These are phyloP conservation scores for Orius insidiosus DNA, from an alignment of 1,140 invertebrate species.

Conservation along the genomic window DNA sequence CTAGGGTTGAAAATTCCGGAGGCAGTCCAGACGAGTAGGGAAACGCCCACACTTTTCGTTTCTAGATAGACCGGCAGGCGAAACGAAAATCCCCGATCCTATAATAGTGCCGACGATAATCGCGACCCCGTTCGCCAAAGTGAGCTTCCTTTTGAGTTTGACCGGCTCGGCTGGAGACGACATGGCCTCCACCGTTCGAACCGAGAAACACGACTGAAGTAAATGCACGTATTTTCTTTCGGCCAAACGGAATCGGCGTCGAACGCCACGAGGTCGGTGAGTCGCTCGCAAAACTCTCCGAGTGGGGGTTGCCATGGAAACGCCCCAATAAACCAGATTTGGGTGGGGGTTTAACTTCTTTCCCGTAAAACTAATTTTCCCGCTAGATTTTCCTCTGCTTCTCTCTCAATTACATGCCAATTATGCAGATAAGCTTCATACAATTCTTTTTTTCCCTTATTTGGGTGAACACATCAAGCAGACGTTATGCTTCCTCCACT, in stretches of 20 bases:
- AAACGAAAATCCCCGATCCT: conserved; percentile 23
- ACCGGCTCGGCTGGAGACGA: conserved; percentile 24
- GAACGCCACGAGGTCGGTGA: not conserved
- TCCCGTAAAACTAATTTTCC: no score
- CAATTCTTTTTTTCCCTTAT: no score
- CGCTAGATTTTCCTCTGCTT: no score
- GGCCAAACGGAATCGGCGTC: not conserved
- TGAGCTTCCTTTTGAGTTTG: conserved; percentile 62
- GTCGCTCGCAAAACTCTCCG: no score
- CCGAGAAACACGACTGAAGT: not conserved
- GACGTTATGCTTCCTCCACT: no score
- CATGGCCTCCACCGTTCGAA: not conserved
- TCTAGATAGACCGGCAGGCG: conserved; percentile 31
- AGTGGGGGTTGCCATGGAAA: no score
- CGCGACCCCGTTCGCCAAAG: conserved; percentile 68
- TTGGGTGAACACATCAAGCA: no score
- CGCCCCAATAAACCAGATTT: no score
- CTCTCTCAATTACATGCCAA: no score
- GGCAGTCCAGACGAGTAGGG: conserved; percentile 52
- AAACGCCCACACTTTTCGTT: conserved; percentile 44
- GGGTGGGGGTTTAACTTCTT: no score
- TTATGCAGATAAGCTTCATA: no score
- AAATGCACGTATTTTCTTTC: no score
- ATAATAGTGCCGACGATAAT: conserved; percentile 72
- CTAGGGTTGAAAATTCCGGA: conserved; percentile 55